Percentiles rank a stretch among this genome's conserved stretches.
phyloP scores from a whole-genome alignment of 2,113 vertebrate genomes.

The Rhinoderma darwinii region DNA sequence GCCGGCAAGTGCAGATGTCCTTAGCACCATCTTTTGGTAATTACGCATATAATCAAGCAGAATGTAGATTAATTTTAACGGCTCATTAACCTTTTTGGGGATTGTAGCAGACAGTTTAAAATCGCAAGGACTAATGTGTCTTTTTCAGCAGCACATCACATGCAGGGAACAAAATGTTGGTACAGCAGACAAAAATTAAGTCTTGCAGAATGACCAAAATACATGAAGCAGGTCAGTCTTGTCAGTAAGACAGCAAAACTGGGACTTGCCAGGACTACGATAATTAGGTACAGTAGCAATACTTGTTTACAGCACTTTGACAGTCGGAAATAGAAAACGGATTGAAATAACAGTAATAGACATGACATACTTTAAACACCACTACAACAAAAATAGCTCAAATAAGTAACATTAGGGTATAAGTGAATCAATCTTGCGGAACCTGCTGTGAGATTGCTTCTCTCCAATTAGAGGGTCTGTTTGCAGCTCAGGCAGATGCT shows the following conservation, averaged over 20 bases:
- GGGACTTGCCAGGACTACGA: neutral
- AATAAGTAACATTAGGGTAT: constrained; percentile 62
- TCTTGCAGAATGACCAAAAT: neutral
- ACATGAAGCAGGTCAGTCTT: neutral
- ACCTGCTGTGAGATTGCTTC: constrained; percentile 73
- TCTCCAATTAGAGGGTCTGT: constrained; percentile 74
- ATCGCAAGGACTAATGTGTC: neutral
- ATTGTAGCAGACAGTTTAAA: constrained; percentile 3
- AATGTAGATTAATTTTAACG: constrained; percentile 45
- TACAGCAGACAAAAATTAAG: neutral
- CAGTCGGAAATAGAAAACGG: constrained; percentile 31
- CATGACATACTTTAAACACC: constrained; percentile 42
- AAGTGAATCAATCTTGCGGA: constrained; percentile 68
- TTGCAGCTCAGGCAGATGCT: constrained; percentile 79
- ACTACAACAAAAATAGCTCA: constrained; percentile 61
- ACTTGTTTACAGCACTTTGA: neutral
- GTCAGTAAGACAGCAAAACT: neutral
- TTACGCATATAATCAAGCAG: constrained; percentile 36
- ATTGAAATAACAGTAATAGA: constrained; percentile 25
- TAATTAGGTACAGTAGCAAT: neutral
- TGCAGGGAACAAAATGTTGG: neutral
- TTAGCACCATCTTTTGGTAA: constrained; percentile 35
- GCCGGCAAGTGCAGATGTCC: constrained; percentile 33
- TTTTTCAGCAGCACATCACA: neutral
- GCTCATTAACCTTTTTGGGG: constrained; percentile 19